These are phyloP conservation scores for Campylomormyrus numenius DNA, from an alignment of 2,113 vertebrate genomes.

Conservation along the genomic window DNA sequence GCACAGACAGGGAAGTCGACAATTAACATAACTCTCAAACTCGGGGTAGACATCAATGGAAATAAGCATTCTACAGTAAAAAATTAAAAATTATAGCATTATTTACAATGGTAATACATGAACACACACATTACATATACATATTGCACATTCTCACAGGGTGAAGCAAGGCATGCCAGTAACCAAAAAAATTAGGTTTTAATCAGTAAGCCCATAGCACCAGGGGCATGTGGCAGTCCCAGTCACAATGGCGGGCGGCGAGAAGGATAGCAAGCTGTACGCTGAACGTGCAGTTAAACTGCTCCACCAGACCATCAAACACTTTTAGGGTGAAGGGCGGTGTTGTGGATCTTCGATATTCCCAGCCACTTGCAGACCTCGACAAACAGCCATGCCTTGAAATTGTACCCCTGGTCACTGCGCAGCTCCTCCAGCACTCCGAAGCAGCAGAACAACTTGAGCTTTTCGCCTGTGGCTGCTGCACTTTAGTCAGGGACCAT, in stretches of 20 bases:
- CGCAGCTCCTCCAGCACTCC: neutral
- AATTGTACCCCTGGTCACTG: neutral
- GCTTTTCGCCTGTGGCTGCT: neutral
- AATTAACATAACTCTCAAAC: neutral
- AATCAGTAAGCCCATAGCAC: too few species aligned
- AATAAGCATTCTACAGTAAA: neutral
- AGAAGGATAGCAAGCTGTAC: neutral
- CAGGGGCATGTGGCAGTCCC: too few species aligned
- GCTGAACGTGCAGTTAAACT: neutral
- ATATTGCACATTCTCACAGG: neutral
- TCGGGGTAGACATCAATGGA: neutral
- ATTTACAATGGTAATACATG: neutral
- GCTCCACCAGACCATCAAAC: neutral
- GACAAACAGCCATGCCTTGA: neutral
- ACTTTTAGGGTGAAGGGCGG: neutral
- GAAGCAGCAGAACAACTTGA: neutral
- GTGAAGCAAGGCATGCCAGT: neutral
- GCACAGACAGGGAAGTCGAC: neutral
- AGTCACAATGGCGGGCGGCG: too few species aligned
- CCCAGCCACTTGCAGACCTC: neutral
- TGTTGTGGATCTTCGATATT: neutral
- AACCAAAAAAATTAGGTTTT: neutral
- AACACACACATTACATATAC: neutral
- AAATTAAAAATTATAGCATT: neutral
- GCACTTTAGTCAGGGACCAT: neutral